Percentiles rank a stretch among this genome's conserved stretches.
These are phyloP conservation scores for Caenorhabditis panamensis DNA, from an alignment of 2,888 invertebrate species.

Conservation along the genomic window DNA sequence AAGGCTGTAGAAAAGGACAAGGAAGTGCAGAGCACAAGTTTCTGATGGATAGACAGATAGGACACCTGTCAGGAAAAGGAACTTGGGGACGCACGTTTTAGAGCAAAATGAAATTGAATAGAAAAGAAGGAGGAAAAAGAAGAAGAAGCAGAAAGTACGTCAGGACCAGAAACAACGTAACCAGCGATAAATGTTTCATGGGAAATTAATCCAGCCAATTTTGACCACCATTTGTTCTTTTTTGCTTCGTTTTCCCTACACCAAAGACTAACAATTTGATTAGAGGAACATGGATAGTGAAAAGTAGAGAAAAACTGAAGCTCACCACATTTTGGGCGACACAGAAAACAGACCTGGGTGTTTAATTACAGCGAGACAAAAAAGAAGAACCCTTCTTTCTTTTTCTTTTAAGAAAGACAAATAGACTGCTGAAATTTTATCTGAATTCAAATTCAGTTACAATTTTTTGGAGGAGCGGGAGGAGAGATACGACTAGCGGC, in stretches of 20 bases:
- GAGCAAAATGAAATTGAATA: no score
- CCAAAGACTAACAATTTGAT: constrained; percentile 5
- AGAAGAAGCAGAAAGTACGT: background rate
- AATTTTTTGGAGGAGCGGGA: background rate
- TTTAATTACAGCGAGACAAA: constrained; percentile 47
- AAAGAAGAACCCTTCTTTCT: background rate
- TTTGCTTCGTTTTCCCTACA: no score
- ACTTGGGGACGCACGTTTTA: no score
- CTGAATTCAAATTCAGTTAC: constrained; percentile 7
- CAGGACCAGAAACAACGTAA: background rate
- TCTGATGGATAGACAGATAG: constrained; percentile 20
- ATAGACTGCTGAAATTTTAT: constrained; percentile 13
- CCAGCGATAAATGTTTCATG: constrained; percentile 10
- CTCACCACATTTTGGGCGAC: background rate
- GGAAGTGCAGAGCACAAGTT: background rate
- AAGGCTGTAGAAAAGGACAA: background rate
- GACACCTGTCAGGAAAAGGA: no score
- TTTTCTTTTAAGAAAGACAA: background rate
- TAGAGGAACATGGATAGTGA: background rate
- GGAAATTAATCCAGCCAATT: constrained; percentile 11
- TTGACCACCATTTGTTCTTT: constrained; percentile 6
- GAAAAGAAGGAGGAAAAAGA: no score
- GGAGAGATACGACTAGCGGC: no score
- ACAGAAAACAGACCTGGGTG: constrained; percentile 15
- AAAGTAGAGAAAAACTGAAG: background rate